These are phyloP conservation scores for Antechinus stuartii DNA, from an alignment of 2,113 vertebrate genomes.

Conservation along the genomic window DNA sequence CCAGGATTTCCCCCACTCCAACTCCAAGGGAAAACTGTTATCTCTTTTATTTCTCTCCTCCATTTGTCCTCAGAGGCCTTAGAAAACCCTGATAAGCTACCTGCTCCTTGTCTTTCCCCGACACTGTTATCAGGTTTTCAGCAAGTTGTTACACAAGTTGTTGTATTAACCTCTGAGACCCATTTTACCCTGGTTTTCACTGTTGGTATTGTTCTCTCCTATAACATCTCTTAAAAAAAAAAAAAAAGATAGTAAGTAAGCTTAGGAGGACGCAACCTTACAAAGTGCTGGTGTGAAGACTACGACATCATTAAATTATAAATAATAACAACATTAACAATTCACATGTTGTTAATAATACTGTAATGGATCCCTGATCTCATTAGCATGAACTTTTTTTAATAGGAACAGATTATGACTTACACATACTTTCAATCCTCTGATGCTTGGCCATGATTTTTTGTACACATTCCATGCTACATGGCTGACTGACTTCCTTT, in stretches of 20 bases:
- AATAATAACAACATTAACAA: background rate
- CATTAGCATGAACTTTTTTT: background rate
- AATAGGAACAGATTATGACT: background rate
- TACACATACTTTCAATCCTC: background rate
- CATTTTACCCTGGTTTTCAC: background rate
- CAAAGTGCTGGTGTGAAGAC: background rate
- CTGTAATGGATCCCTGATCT: background rate
- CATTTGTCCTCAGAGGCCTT: constrained; percentile 26
- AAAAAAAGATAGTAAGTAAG: background rate
- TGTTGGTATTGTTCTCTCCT: accelerated
- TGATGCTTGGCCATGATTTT: background rate
- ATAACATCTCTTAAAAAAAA: background rate
- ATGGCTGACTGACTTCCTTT: background rate
- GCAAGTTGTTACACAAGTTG: constrained; percentile 69
- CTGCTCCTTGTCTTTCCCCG: background rate
- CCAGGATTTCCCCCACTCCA: background rate
- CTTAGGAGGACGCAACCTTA: background rate
- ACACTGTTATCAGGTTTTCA: constrained; percentile 37
- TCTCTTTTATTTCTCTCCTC: background rate
- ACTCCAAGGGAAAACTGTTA: constrained; percentile 7
- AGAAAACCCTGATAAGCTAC: constrained; percentile 55
- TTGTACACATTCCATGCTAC: background rate
- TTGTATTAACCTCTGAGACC: constrained; percentile 66
- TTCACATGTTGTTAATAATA: background rate
- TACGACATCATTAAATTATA: background rate